phyloP scores from a whole-genome alignment of 1,140 invertebrate genomes.

The Andricus grossulariae region DNA sequence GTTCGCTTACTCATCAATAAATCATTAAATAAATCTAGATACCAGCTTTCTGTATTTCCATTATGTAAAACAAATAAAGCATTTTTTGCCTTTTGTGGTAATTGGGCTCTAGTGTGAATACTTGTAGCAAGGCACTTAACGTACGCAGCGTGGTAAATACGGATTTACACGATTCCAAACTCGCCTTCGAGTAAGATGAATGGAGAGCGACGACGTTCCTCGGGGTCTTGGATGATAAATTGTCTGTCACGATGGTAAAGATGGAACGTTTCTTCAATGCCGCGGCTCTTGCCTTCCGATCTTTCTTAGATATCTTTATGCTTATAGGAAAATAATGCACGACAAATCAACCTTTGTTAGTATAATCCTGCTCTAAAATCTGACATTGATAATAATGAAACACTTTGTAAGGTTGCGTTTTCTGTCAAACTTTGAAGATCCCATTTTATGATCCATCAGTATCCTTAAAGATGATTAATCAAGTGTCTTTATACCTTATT shows the following conservation, averaged over 20 bases:
- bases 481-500: too few relatives aligned
- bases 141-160: conserved; percentile 35
- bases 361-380: neutral
- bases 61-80: neutral
- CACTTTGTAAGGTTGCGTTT: neutral
- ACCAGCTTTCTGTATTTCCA: too few relatives aligned
- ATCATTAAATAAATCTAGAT: too few relatives aligned
- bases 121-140: neutral
- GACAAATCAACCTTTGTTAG: conserved; percentile 33
- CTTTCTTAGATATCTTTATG: conserved; percentile 46
- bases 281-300: conserved; percentile 28
- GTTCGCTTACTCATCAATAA: too few relatives aligned
- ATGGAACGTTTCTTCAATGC: conserved; percentile 43
- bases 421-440: neutral
- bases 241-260: conserved; percentile 43
- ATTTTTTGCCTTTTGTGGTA: neutral
- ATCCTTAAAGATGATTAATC: too few relatives aligned
- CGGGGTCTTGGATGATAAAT: conserved; percentile 53
- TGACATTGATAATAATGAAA: conserved; percentile 7
- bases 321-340: conserved; percentile 40
- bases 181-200: conserved; percentile 31
- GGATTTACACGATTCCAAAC: conserved; percentile 47
- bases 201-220: conserved; percentile 21
- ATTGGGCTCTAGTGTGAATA: neutral
- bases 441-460: too few relatives aligned